A percentile compares a stretch with the other conserved stretches of the same genome.
Conservation (phyloP, 2,888 invertebrate species). For the Agrypnus murinus region DNA sequence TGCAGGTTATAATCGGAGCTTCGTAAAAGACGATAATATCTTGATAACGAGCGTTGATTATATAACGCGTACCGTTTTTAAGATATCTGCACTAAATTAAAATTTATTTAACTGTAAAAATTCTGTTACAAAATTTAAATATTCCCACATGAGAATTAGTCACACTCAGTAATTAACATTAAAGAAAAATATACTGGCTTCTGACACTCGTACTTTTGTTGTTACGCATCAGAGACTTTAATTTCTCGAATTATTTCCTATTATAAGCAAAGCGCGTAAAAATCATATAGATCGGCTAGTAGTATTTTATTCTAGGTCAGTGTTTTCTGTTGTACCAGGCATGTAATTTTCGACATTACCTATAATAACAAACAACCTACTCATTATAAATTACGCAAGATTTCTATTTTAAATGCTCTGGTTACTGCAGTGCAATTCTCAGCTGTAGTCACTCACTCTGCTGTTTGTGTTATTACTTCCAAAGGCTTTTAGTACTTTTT, state of each 20-base stretch:
- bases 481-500: conserved; percentile 8
- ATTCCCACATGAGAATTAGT: too few relatives aligned
- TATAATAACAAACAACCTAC: conserved; percentile 18
- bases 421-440: conserved; percentile 16
- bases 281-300: not conserved
- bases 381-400: conserved; percentile 29
- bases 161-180: too few relatives aligned
- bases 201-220: too few relatives aligned
- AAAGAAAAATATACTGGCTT: too few relatives aligned
- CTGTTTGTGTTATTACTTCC: conserved; percentile 17
- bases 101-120: too few relatives aligned
- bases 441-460: conserved; percentile 3
- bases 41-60: too few relatives aligned
- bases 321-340: not conserved
- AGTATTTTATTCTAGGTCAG: conserved; percentile 19
- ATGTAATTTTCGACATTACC: conserved; percentile 31
- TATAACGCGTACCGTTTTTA: too few relatives aligned
- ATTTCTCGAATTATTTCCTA: conserved; percentile 16
- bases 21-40: too few relatives aligned
- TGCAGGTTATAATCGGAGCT: too few relatives aligned
- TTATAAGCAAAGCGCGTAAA: conserved; percentile 7
- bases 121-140: too few relatives aligned
- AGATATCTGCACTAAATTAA: too few relatives aligned
- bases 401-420: conserved; percentile 30
- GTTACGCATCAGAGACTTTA: conserved; percentile 27